Evolutionary conservation across 2,113 vertebrate genomes (phyloP).

Genomic region (Charadrius vociferus): DNA sequence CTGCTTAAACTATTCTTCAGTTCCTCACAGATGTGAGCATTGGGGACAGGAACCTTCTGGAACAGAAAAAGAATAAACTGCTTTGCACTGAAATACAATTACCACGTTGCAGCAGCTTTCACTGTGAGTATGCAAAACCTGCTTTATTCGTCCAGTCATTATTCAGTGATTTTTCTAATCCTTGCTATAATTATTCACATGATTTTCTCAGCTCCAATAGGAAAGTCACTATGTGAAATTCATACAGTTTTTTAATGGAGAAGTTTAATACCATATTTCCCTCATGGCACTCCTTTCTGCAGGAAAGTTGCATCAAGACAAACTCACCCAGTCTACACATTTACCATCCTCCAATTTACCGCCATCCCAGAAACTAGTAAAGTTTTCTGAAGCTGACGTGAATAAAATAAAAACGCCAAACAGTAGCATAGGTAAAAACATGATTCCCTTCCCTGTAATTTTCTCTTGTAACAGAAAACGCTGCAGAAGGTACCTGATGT

Average conservation of each 20-base stretch:
- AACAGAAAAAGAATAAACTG: not conserved
- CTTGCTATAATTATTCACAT: not conserved
- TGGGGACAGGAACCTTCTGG: not conserved
- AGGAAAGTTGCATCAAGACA: not conserved
- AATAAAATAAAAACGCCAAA: not conserved
- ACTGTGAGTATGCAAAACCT: not conserved
- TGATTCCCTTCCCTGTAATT: not conserved
- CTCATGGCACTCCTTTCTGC: not conserved
- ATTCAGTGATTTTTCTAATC: not conserved
- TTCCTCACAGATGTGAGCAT: not conserved
- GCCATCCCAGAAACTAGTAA: not conserved
- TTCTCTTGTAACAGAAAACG: not conserved
- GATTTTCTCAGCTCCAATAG: not conserved
- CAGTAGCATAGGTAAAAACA: not conserved
- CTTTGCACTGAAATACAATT: not conserved
- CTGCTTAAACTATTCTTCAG: not conserved
- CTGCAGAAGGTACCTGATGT: not conserved
- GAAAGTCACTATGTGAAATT: not conserved
- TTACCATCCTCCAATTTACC: not conserved
- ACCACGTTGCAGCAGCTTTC: not conserved
- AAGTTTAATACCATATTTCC: not conserved
- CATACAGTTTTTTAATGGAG: not conserved
- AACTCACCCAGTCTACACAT: not conserved
- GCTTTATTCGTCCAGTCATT: not conserved
- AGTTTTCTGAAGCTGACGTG: not conserved